phyloP scores from a whole-genome alignment of 2,888 invertebrate species.

The Lymantria dispar region DNA sequence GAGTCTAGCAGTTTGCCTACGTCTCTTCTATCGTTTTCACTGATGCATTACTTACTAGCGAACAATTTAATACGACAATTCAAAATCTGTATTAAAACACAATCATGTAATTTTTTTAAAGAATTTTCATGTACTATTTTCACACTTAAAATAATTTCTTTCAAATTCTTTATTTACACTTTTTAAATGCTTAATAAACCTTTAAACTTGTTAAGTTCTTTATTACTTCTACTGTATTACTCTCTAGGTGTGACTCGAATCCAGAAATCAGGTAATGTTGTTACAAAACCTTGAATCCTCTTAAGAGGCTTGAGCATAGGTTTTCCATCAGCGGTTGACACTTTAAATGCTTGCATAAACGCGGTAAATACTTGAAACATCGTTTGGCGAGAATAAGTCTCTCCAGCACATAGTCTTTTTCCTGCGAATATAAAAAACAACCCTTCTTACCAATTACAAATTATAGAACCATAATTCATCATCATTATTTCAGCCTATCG shows the following conservation, averaged over 20 bases:
- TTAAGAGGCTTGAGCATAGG: conserved; percentile 45
- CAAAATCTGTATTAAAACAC: too few relatives aligned
- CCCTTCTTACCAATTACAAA: neutral
- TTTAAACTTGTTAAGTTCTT: neutral
- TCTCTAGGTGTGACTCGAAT: conserved; percentile 69
- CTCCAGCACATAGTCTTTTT: conserved; percentile 86
- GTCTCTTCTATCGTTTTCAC: too few relatives aligned
- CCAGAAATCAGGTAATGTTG: conserved; percentile 83
- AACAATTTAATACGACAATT: too few relatives aligned
- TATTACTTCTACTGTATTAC: neutral
- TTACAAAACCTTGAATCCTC: conserved; percentile 81
- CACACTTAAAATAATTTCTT: too few relatives aligned
- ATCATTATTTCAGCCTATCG: too few relatives aligned
- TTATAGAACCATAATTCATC: too few relatives aligned
- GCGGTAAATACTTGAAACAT: conserved; percentile 83
- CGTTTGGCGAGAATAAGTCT: conserved; percentile 86
- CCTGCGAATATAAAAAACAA: conserved; percentile 66
- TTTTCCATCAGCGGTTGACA: conserved; percentile 76
- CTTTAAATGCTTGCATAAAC: conserved; percentile 84
- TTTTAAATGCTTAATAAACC: too few relatives aligned
- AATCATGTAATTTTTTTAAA: too few relatives aligned
- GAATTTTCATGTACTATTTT: too few relatives aligned
- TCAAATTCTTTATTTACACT: too few relatives aligned
- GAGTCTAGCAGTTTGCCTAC: too few relatives aligned
- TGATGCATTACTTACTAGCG: too few relatives aligned